Conservation (phyloP, 2,888 invertebrate species). For the Drosophila multiciliata region DNA sequence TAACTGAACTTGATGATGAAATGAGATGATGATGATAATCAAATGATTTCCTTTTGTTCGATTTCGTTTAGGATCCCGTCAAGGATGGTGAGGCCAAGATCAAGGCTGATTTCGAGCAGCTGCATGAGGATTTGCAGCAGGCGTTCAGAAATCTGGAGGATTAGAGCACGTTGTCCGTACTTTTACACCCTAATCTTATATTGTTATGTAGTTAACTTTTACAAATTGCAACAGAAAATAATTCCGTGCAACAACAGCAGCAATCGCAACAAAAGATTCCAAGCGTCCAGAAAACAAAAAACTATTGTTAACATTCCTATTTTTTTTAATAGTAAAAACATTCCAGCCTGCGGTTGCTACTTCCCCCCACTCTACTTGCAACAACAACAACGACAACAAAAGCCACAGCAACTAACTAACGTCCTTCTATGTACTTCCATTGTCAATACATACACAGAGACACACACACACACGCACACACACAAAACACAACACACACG, state of each 20-base stretch:
- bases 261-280: conserved; percentile 51
- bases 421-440: conserved; percentile 79
- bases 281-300: conserved; percentile 38
- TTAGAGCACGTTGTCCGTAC: conserved; percentile 86
- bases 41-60: neutral
- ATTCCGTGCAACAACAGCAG: conserved; percentile 64
- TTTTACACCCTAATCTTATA: conserved; percentile 81
- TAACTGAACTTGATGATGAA: neutral
- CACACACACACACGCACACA: conserved; percentile 23
- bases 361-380: conserved; percentile 32
- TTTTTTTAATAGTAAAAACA: conserved; percentile 57
- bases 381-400: conserved; percentile 23
- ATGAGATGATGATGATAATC: neutral
- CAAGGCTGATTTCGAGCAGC: conserved; percentile 97
- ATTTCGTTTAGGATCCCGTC: conserved; percentile 93
- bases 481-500: conserved; percentile 39
- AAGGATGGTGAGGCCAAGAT: conserved; percentile 99
- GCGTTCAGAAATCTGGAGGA: conserved; percentile 99
- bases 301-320: conserved; percentile 67
- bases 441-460: conserved; percentile 41
- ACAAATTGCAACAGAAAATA: conserved; percentile 61
- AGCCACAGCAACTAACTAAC: conserved; percentile 60
- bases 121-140: conserved; percentile 98
- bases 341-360: conserved; percentile 77
- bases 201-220: conserved; percentile 80